These are phyloP conservation scores for Cynodonichthys magdalenae DNA, from an alignment of 2,797 vertebrate genomes.

Conservation along the genomic window DNA sequence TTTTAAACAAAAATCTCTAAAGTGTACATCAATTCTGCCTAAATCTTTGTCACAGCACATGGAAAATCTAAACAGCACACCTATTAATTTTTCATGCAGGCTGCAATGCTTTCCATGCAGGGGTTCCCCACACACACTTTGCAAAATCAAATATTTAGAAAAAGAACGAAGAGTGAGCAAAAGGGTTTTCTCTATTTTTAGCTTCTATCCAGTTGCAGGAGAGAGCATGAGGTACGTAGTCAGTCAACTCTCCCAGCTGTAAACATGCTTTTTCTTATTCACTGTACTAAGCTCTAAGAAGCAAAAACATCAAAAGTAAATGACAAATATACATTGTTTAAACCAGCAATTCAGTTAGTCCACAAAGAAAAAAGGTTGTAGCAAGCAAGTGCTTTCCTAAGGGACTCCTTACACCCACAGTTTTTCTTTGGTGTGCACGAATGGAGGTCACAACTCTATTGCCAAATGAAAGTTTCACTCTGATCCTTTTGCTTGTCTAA, in stretches of 20 bases:
- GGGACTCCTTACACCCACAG: slow-evolving; percentile 17
- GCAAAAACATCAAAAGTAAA: slow-evolving; percentile 2
- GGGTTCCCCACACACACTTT: slow-evolving; percentile 47
- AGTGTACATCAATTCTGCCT: slow-evolving; percentile 3
- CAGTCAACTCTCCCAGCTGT: slow-evolving; percentile 8
- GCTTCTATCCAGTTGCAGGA: slow-evolving; percentile 28
- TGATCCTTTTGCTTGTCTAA: slow-evolving; percentile 56
- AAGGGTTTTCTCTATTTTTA: slow-evolving; percentile 48
- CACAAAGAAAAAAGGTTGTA: slow-evolving; percentile 8
- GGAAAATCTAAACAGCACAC: slow-evolving; percentile 25
- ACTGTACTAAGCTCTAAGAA: slow-evolving; percentile 4
- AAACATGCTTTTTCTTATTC: background rate
- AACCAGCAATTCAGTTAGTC: slow-evolving; percentile 1
- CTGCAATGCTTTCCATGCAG: slow-evolving; percentile 30
- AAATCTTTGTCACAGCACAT: slow-evolving; percentile 2
- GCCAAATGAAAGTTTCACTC: slow-evolving; percentile 50
- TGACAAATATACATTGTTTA: background rate
- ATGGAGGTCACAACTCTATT: slow-evolving; percentile 31
- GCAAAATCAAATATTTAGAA: slow-evolving; percentile 65
- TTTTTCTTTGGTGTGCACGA: slow-evolving; percentile 19
- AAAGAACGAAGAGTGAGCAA: slow-evolving; percentile 31
- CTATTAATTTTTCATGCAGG: slow-evolving; percentile 45
- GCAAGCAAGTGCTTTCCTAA: slow-evolving; percentile 21
- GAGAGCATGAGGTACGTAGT: slow-evolving; percentile 12
- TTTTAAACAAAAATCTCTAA: slow-evolving; percentile 12